A percentile compares a stretch with the other conserved stretches of the same genome.
These are phyloP conservation scores for Petrolisthes manimaculis DNA, from an alignment of 2,888 invertebrate species.

Conservation along the genomic window DNA sequence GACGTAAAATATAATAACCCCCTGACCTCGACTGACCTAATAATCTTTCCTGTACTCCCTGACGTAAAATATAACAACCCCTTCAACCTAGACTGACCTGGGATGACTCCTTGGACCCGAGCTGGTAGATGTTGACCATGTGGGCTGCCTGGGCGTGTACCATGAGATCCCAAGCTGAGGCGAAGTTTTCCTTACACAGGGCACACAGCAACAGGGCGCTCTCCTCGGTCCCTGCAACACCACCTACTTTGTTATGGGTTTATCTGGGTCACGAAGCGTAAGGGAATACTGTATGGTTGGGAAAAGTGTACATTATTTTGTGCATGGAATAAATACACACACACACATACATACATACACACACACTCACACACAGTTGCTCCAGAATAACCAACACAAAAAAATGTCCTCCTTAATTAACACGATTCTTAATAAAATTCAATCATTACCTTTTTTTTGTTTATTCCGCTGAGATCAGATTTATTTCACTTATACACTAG, in stretches of 20 bases:
- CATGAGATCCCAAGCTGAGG: slow-evolving; percentile 79
- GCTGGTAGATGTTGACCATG: slow-evolving; percentile 78
- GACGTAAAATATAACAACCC: too few species aligned
- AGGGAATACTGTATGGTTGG: not conserved
- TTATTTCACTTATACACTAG: too few species aligned
- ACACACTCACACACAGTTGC: too few species aligned
- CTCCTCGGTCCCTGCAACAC: slow-evolving; percentile 55
- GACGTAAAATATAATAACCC: too few species aligned
- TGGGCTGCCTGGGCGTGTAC: slow-evolving; percentile 79
- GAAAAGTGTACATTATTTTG: not conserved
- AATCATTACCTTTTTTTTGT: too few species aligned
- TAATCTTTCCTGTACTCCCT: slow-evolving; percentile 53
- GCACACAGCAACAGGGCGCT: slow-evolving; percentile 76
- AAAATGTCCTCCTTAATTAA: too few species aligned
- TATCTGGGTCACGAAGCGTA: too few species aligned
- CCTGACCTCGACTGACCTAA: not conserved
- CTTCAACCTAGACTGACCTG: slow-evolving; percentile 19
- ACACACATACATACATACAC: too few species aligned
- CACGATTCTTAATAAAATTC: too few species aligned
- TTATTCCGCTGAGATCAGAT: too few species aligned
- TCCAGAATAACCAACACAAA: too few species aligned
- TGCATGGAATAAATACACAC: not conserved
- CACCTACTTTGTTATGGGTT: too few species aligned
- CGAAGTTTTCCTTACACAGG: slow-evolving; percentile 78
- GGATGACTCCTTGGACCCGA: slow-evolving; percentile 61